phyloP scores from a whole-genome alignment of 2,888 invertebrate species.

The Dynastes tityus region DNA sequence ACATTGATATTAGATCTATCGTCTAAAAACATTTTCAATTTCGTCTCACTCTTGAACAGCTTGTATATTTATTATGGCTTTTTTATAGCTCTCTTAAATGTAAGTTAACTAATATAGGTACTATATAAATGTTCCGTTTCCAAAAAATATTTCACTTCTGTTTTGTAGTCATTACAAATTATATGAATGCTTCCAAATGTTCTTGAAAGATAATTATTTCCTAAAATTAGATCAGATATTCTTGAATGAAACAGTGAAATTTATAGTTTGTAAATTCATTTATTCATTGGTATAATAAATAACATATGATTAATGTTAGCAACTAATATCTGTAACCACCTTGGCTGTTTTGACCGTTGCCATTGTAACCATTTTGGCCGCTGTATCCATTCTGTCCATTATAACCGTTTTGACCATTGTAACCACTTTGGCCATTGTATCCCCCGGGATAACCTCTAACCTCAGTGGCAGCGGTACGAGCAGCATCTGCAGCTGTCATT shows the following conservation, averaged over 20 bases:
- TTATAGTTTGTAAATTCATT: background rate
- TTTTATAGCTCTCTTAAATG: too few relatives aligned
- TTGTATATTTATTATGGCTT: too few relatives aligned
- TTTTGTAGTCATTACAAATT: too few relatives aligned
- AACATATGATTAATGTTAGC: background rate
- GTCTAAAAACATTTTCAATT: too few relatives aligned
- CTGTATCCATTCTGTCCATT: background rate
- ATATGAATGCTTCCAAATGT: too few relatives aligned
- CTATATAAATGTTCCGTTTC: too few relatives aligned
- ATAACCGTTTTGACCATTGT: background rate
- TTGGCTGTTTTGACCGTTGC: constrained; percentile 11
- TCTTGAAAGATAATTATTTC: too few relatives aligned
- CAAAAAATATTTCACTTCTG: too few relatives aligned
- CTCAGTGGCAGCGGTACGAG: constrained; percentile 60
- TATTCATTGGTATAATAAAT: constrained; percentile 30
- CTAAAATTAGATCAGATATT: background rate
- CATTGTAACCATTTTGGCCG: constrained; percentile 3
- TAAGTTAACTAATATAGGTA: too few relatives aligned
- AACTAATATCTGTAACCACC: constrained; percentile 26
- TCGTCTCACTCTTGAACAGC: too few relatives aligned
- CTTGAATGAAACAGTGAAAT: background rate
- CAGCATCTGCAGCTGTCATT: constrained; percentile 44
- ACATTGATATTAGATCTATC: too few relatives aligned
- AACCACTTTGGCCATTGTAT: constrained; percentile 5
- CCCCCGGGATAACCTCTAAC: constrained; percentile 14